Percentiles rank a stretch among this genome's conserved stretches.
phyloP scores from a whole-genome alignment of 2,888 invertebrate genomes.

The Shargacucullia verbasci region DNA sequence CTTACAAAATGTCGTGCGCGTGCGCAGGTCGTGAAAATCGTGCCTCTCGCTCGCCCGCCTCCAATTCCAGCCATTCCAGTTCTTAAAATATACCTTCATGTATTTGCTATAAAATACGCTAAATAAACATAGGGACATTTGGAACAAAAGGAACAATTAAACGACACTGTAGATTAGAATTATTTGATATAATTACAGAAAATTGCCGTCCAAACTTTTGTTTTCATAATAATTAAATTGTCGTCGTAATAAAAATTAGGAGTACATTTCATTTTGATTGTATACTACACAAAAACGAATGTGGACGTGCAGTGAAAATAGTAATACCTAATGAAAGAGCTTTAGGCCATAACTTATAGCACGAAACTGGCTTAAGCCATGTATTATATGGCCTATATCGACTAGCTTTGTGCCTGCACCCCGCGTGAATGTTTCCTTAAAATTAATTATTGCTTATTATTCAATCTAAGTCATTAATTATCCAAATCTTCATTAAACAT shows the following conservation, averaged over 20 bases:
- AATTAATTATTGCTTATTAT: conserved; percentile 55
- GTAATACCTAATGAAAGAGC: conserved; percentile 31
- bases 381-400: conserved; percentile 19
- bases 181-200: conserved; percentile 65
- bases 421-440: conserved; percentile 40
- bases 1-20: too few relatives aligned
- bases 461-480: conserved; percentile 21
- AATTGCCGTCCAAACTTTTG: conserved; percentile 62
- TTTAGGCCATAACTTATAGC: conserved; percentile 35
- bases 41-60: too few relatives aligned
- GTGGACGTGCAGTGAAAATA: conserved; percentile 53
- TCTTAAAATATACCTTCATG: too few relatives aligned
- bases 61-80: too few relatives aligned
- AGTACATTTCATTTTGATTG: conserved; percentile 55
- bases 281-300: conserved; percentile 52
- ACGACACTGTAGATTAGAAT: conserved; percentile 56
- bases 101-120: too few relatives aligned
- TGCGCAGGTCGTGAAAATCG: too few relatives aligned
- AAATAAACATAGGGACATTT: too few relatives aligned
- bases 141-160: conserved; percentile 30
- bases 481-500: conserved; percentile 9
- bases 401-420: conserved; percentile 38
- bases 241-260: conserved; percentile 56
- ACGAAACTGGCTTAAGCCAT: conserved; percentile 12
- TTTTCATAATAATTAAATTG: conserved; percentile 52